These are phyloP conservation scores for Hyposmocoma kahamanoa DNA, from an alignment of 1,140 invertebrate species.

Conservation along the genomic window DNA sequence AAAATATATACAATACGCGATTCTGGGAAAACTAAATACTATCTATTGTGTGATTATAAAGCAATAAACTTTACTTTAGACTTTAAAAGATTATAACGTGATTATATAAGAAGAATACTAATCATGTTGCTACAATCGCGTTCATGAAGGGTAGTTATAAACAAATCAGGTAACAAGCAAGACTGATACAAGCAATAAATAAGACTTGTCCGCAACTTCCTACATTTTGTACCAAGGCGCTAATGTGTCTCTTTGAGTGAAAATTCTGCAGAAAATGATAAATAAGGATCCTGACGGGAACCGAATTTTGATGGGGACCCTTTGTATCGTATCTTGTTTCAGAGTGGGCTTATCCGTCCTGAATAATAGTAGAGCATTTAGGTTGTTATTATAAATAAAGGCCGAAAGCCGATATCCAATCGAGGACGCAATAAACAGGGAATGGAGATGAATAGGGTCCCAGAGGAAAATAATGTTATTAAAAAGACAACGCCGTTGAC, in stretches of 20 bases:
- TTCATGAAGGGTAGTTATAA: neutral
- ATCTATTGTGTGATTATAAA: neutral
- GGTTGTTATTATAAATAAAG: conserved; percentile 18
- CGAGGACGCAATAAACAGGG: too few species aligned
- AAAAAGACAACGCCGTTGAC: too few species aligned
- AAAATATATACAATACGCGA: neutral
- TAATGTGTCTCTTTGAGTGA: conserved; percentile 46
- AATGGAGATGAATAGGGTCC: too few species aligned
- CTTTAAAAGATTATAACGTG: neutral
- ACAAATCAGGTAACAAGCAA: neutral
- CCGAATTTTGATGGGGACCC: conserved; percentile 62
- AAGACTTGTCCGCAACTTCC: neutral
- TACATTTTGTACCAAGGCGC: neutral
- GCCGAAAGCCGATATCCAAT: conserved; percentile 1
- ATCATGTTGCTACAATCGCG: neutral
- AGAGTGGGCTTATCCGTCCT: conserved; percentile 55
- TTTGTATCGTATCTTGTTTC: conserved; percentile 65
- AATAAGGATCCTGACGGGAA: conserved; percentile 42
- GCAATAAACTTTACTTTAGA: neutral
- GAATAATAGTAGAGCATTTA: conserved; percentile 41
- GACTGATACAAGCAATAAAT: neutral
- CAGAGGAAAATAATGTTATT: too few species aligned
- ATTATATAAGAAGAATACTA: neutral
- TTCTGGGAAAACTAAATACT: neutral
- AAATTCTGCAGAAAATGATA: conserved; percentile 64